Base-by-base conservation (phyloP, 2,888 invertebrate genomes). In the Hartigia nigra region DNA sequence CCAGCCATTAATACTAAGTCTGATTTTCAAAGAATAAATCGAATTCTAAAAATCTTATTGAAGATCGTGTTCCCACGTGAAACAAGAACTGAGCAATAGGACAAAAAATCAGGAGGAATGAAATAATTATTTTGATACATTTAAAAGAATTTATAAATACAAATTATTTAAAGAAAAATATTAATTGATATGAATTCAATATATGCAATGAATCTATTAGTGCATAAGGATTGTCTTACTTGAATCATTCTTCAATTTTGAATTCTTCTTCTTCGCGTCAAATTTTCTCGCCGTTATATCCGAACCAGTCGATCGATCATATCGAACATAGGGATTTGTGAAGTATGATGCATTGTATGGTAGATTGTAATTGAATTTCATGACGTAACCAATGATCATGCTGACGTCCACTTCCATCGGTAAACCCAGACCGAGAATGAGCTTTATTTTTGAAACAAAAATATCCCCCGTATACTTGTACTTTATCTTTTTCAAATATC, bases 391-490 rank as follows among this genome's bases (percentile, higher is more conserved):
- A 74, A 93, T 86, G 81, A 92, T 92, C 39, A 92, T 91, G 83
- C 92, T 92, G 78, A 91, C 91, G 78, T 91, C 88, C 37, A 92
- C 87, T 85, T 92, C 92, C 87, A 93, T 91, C 31, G 93, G 93
- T 77, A 93, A 87, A 83, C 93, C 93, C 81, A 92, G 88, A 78
- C 93, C 93, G 84, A 92, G 86, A 83, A 93, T 92, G 78, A 92
- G 85, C 93, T 93, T 85, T 80, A 87, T 55, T 55, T 9, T 34
- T 34, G 34, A 82, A 78, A 82, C 70, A 72, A 74, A 69, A 79
- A 79, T 32, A 35, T 37, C 70, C 37, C 35, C 12, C 32, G 14
- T 37, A 75, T 12, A 70, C 72, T 4, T n/a, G 31, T 77, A 36
- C 31, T 72, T n/a, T 11, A 36, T 75, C 23, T n/a, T n/a, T 75